Evolutionary conservation across 2,888 invertebrate species (phyloP).

Genomic region (Agriotes lineatus): DNA sequence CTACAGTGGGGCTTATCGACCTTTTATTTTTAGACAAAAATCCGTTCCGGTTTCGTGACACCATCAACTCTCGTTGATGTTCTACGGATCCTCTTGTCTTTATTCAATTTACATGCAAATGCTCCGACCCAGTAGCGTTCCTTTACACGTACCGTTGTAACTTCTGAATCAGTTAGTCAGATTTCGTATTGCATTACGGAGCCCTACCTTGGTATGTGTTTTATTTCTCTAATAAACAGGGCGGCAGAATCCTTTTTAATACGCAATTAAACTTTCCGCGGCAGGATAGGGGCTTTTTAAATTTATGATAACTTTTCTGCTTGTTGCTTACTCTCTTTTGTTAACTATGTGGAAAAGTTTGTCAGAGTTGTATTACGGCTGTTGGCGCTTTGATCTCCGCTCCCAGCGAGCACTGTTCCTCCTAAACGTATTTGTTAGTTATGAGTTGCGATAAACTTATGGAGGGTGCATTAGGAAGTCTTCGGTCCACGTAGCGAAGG

Average conservation of each 20-base stretch:
- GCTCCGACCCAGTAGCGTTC: conserved; percentile 34
- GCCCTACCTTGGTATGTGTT: conserved; percentile 6
- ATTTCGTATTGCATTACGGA: conserved; percentile 21
- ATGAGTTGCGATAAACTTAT: conserved; percentile 29
- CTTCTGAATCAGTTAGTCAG: conserved; percentile 36
- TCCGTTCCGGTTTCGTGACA: conserved; percentile 35
- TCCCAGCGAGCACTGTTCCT: conserved; percentile 20
- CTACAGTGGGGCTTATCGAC: conserved; percentile 27
- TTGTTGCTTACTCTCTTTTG: conserved; percentile 16
- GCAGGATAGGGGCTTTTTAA: conserved; percentile 9
- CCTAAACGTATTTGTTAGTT: conserved; percentile 32
- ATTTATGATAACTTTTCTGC: conserved; percentile 15
- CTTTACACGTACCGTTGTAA: conserved; percentile 35
- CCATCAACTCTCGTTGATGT: conserved; percentile 35
- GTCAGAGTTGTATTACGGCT: conserved; percentile 21
- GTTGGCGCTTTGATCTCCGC: conserved; percentile 27
- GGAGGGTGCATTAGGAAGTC: conserved; percentile 23
- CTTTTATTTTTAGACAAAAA: conserved; percentile 36
- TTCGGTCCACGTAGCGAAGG: not conserved
- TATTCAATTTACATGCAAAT: conserved; percentile 56
- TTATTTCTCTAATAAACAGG: conserved; percentile 19
- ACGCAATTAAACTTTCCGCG: conserved; percentile 20
- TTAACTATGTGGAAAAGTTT: conserved; percentile 30
- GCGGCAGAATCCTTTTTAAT: conserved; percentile 15
- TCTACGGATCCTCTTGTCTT: conserved; percentile 44